Conservation (phyloP, 2,113 vertebrate genomes). For the Cichladusa arquata region DNA sequence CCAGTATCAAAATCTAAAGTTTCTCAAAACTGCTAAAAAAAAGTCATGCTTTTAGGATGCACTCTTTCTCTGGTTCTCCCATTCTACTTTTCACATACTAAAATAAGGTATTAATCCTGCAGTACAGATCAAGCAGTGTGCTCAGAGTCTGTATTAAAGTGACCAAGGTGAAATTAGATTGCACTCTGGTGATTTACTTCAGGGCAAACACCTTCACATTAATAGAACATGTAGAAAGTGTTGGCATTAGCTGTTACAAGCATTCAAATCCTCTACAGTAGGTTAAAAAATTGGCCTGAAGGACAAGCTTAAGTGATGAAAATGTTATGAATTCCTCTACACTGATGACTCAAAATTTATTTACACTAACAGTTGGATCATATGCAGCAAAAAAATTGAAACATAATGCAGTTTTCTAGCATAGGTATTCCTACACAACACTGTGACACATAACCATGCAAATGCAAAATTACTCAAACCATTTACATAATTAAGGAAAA, state of each 20-base stretch:
- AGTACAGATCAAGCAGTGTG: background rate
- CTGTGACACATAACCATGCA: background rate
- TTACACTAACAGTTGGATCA: background rate
- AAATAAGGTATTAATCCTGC: background rate
- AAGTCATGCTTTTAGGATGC: background rate
- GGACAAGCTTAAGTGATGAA: background rate
- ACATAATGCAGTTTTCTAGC: background rate
- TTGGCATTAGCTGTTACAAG: background rate
- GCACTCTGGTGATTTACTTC: background rate
- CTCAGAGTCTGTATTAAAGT: background rate
- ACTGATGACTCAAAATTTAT: background rate
- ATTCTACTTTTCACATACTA: background rate
- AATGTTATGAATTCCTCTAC: background rate
- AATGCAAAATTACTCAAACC: background rate
- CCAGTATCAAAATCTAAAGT: slow-evolving; percentile 64
- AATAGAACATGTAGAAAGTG: background rate
- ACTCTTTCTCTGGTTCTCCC: background rate
- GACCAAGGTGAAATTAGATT: background rate
- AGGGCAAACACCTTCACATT: background rate
- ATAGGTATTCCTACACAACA: background rate
- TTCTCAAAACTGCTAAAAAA: slow-evolving; percentile 60
- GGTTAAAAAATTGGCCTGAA: background rate
- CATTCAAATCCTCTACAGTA: background rate
- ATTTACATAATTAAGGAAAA: background rate
- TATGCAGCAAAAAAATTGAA: background rate